Percentiles rank a stretch among this genome's conserved stretches.
Conservation (phyloP, 2,888 invertebrate species). For the Tipula lateralis region DNA sequence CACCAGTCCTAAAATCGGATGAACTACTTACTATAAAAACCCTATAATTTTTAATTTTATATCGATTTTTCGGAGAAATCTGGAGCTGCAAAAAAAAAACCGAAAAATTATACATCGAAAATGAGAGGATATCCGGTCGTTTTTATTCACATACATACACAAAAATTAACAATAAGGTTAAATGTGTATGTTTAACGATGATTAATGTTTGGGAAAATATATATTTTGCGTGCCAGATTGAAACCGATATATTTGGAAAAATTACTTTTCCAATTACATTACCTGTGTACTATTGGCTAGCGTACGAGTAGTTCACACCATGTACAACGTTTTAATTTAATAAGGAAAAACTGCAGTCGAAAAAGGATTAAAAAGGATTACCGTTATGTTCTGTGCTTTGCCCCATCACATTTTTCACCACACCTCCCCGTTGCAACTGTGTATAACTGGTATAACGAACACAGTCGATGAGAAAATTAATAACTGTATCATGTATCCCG, state of each 20-base stretch:
- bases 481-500: background rate
- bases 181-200: background rate
- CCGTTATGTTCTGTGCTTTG: background rate
- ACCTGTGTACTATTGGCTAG: too few relatives aligned
- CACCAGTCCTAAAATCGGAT: too few relatives aligned
- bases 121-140: background rate
- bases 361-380: background rate
- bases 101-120: background rate
- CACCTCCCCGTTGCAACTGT: background rate
- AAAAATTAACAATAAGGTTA: background rate
- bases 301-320: background rate
- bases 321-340: background rate
- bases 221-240: background rate
- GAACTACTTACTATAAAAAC: too few relatives aligned
- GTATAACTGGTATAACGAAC: too few relatives aligned
- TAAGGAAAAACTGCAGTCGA: background rate
- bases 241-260: background rate
- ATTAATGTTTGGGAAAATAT: background rate
- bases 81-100: background rate
- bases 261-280: background rate
- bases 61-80: background rate
- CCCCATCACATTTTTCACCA: background rate
- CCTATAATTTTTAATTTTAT: background rate
- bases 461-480: background rate
- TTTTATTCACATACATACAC: background rate